Base-by-base conservation (phyloP, 2,113 vertebrate genomes). In the Melanotaenia duboulayi region DNA sequence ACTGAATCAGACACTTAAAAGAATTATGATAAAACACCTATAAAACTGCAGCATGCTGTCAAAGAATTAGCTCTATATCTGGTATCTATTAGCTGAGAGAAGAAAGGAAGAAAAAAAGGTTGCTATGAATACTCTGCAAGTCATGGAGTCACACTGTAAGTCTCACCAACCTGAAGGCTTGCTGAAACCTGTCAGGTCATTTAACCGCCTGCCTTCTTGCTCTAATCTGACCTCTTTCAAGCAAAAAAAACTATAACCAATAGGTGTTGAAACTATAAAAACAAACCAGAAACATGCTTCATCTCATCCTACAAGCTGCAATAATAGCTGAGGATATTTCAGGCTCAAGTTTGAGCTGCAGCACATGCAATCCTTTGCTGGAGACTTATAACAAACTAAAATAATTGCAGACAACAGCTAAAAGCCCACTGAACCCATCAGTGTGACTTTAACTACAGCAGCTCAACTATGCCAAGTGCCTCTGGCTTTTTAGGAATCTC, bases 401-500 rank as follows among this genome's bases (percentile, higher is more conserved):
- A 73, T 57, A 56, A 65, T 67, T 58, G 51, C 13, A 56, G 40
- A 75, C 73, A 16, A 72, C 74, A 65, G 62, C 58, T 61, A 76
- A 69, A 28, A 73, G 25, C 72, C 56, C n/a, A 4, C 32, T 57
- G 65, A 79, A 67, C 49, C 23, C 40, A 69, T 25, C 28, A 28
- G 60, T 20, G 11, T 25, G 17, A 49, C 32, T 32, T 23, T 51
- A 73, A 73, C 65, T 22, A 2, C 46, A 48, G 78, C 52, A 39
- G 69, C 66, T 16, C 19, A 17, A 52, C 71, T 50, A 35, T 65
- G 81, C 65, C 71, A 76, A 77, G 67, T 55, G 64, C 80, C 78
- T 73, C 57, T n/a, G 52, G 70, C 81, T 87, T 71, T 87, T 71
- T 60, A 88, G 81, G 79, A 87, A 88, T 71, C 78, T 65, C 35